Base-by-base conservation (phyloP, 1,140 invertebrate genomes). In the Leptestheria dahalacensis region DNA sequence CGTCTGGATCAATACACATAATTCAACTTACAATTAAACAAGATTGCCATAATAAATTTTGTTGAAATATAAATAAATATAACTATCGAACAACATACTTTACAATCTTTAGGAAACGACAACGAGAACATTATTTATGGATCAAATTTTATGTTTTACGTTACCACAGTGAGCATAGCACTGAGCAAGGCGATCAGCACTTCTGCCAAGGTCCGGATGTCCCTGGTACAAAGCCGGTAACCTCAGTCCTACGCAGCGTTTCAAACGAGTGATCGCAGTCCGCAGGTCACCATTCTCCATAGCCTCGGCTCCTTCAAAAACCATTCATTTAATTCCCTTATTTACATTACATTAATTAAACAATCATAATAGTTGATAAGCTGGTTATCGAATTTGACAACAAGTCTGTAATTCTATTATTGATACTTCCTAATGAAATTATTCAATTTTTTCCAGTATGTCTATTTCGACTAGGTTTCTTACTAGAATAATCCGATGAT, bases 131-230 rank as follows among this genome's bases (percentile, higher is more conserved):
- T 50, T 41, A 49, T 11, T 20, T 61, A 49, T 4, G 48, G 20
- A 15, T n/a, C 26, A 20, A 57, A 11, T 50, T 21, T 21, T 41
- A 1, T 23, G 1, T 12, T 59, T 41, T 20, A 48, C 23, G 63
- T 59, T 66, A 77, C 78, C 76, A 61, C 66, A 63, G 28, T 69
- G 68, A 24, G 72, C 72, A 62, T 75, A 74, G 60, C 76, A 74
- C 64, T 73, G 72, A 47, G 73, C 79, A 18, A 82, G 66, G 23
- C 71, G 65, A 69, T 81, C 78, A 26, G 73, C 68, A 10, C 71
- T 72, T 53, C 68, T 60, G 18, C 71, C 68, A 21, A 80, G 63
- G 54, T 75, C 69, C 28, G 71, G 67, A 64, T 79, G 73, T 66
- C 75, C 64, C 59, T 71, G 69, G 50, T 76, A 76, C 46, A 82